Evolutionary conservation across 2,113 vertebrate species (phyloP).

Genomic region (Rattus norvegicus): GRCr8 NC_086032.1:80176001-80176500

Average conservation of each 20-base stretch:
- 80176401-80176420: not conserved
- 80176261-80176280: not conserved
- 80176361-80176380: not conserved
- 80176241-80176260: conserved; percentile 9
- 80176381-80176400: not conserved
- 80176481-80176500: not conserved
- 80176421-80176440: not conserved
- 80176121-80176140: too few species aligned
- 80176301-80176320: conserved; percentile 15
- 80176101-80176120: too few species aligned
- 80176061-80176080: too few species aligned
- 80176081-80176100: too few species aligned
- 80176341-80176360: not conserved
- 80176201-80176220: not conserved
- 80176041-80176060: too few species aligned
- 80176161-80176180: too few species aligned
- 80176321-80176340: not conserved
- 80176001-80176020: too few species aligned
- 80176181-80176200: too few species aligned
- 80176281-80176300: not conserved
- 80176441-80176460: not conserved
- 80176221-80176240: not conserved
- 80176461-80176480: not conserved
- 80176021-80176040: too few species aligned
- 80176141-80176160: too few species aligned